Conservation (phyloP, 2,797 vertebrate genomes). For the Gallinago stenura region DNA sequence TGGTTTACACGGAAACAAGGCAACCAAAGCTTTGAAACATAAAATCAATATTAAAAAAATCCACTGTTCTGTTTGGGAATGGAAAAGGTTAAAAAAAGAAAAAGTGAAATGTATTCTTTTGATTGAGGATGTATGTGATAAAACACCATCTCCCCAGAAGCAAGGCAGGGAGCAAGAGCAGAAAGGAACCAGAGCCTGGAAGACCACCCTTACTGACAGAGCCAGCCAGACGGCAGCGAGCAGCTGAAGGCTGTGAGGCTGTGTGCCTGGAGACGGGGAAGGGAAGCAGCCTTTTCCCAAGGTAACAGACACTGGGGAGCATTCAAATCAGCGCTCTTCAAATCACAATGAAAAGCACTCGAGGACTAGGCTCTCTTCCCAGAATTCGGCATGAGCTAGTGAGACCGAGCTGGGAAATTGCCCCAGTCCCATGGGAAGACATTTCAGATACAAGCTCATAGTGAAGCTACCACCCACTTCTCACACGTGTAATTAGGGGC, state of each 20-base stretch:
- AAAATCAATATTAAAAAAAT: accelerated
- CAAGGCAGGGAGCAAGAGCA: neutral
- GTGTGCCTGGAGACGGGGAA: accelerated
- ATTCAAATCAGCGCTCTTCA: accelerated
- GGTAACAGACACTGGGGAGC: neutral
- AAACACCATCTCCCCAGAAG: neutral
- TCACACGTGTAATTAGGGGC: neutral
- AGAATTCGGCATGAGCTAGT: neutral
- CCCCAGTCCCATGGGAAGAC: neutral
- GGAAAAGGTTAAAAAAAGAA: neutral
- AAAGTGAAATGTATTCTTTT: neutral
- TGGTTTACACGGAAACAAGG: neutral
- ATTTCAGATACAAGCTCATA: neutral
- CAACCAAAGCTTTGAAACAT: neutral
- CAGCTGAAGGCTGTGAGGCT: neutral
- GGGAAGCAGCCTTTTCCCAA: neutral
- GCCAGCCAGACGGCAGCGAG: neutral
- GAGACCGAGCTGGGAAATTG: neutral
- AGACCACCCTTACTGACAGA: neutral
- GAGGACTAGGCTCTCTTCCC: neutral
- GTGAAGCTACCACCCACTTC: neutral
- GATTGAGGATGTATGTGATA: neutral
- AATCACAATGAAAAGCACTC: neutral
- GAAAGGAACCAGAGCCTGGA: neutral
- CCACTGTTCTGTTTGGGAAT: neutral